Evolutionary conservation across 2,113 vertebrate genomes (phyloP), one percentile per base, ranked within the genome.

Genomic region (Dipodomys stephensi): DNA sequence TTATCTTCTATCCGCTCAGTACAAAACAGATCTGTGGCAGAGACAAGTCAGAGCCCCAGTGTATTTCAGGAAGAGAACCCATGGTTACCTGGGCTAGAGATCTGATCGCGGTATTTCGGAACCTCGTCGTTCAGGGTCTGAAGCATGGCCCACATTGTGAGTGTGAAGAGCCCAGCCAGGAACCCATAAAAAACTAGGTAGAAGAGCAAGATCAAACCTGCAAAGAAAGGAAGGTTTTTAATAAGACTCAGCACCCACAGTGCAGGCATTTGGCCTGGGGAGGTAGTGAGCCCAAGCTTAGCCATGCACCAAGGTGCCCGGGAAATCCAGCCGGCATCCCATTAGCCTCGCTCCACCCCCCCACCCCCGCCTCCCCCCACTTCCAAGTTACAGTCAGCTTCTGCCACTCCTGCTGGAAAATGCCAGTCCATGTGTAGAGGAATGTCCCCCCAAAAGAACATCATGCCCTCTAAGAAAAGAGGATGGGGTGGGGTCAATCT

Each of bases 91-190:
- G 99, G 99, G 96, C 93, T 98, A 83, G 98, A 97, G 94, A 99
- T 99, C 39, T 99, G 98, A 98, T 99, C 99, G 44, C 97, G 98
- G 1, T 99, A 99, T 96, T 98, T 99, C 9, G 99, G 99, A 94
- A 98, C 97, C 25, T 99, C 97, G 84, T 98, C 99, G 77, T 99
- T 99, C 98, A 99, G 98, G 13, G 99, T 99, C 97, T 99, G 99
- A 96, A 99, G 99, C 99, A 99, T 98, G 93, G 98, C 99, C 99
- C 99, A 99, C 99, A 99, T 99, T 60, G 99, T 99, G 95, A 99
- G 98, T 87, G 98, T 96, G 94, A 99, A 99, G 97, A 99, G 99
- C 18, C 99, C 99, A 80, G 99, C 99, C 98, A 99, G 97, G 98
- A 99, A 99, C 83, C 98, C 99, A 98, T 99, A 99, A 98, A 99